Base-by-base conservation (phyloP, 2,113 vertebrate species). In the Serilophus lunatus region DNA sequence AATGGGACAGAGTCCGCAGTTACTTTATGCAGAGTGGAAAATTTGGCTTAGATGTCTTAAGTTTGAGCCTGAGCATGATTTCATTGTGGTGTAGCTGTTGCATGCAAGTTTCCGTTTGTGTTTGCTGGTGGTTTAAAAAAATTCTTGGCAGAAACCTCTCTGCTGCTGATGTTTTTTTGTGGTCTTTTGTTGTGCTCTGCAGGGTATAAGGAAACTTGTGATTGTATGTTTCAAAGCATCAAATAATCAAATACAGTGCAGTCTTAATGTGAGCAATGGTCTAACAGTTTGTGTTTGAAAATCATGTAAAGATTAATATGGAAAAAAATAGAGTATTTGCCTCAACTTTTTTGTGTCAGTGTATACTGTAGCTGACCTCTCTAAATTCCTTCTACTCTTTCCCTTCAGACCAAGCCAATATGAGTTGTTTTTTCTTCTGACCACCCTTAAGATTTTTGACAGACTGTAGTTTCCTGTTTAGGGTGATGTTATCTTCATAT, bases 241-340 rank as follows among this genome's bases (percentile, higher is more conserved):
- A 97, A 95, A 96, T 97, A 97, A 97, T 98, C 93, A 97, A 96
- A 92, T 79, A 72, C 72, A 97, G 95, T 88, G 92, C 93, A 64
- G 81, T 91, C 80, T 69, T 88, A 86, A 88, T 60, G 53, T 93
- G 93, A 91, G 93, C 88, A 96, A 84, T 96, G 93, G 95, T 98
- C 98, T 98, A 90, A 90, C 49, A 92, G 84, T 56, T 92, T 86
- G 82, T 53, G 29, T 54, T 88, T 95, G 90, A 64, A 78, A 88
- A 82, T 77, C 54, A 85, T 47, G 33, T 47, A 86, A 93, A 97
- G 44, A 31, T 91, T 93, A 92, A n/a, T n/a, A n/a, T n/a, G n/a
- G n/a, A n/a, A n/a, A 96, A 92, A 91, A 59, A 51, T 5, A 84
- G 86, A 76, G 47, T 63, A 33, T 83, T 89, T 82, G 36, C 45